Conservation (phyloP, 2,888 invertebrate species). For the Argyra leucocephala region DNA sequence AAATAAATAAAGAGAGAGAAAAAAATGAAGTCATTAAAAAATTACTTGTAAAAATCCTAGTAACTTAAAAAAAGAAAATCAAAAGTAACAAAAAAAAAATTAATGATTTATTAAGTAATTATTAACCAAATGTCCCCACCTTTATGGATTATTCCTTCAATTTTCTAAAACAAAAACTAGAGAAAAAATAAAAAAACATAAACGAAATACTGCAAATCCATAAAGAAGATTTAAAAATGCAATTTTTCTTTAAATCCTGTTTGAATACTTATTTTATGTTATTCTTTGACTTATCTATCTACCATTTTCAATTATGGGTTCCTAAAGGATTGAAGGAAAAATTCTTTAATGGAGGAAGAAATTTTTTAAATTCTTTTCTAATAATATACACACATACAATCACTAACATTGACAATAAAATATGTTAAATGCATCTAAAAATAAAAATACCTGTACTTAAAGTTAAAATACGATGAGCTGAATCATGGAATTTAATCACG, state of each 20-base stretch:
- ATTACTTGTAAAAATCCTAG: neutral
- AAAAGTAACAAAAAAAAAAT: neutral
- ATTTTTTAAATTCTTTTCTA: neutral
- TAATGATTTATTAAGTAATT: conserved; percentile 6
- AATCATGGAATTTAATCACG: conserved; percentile 6
- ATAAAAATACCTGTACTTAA: too few species aligned
- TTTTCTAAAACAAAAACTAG: too few species aligned
- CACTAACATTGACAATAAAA: too few species aligned
- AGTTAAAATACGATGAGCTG: neutral
- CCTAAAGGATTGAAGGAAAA: neutral
- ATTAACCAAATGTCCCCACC: neutral
- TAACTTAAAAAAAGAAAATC: neutral
- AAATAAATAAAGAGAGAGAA: neutral
- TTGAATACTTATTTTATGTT: too few species aligned
- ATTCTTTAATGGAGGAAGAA: conserved; percentile 4
- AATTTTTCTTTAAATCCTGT: too few species aligned
- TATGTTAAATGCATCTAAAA: too few species aligned
- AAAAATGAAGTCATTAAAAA: neutral
- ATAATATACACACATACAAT: neutral
- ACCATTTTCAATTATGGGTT: too few species aligned
- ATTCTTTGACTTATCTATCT: too few species aligned
- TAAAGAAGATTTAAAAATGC: too few species aligned
- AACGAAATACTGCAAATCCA: too few species aligned
- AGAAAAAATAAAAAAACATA: too few species aligned
- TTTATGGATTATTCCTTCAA: too few species aligned